These are phyloP conservation scores for Pelosia muscerda DNA, from an alignment of 2,888 invertebrate species.

Conservation along the genomic window DNA sequence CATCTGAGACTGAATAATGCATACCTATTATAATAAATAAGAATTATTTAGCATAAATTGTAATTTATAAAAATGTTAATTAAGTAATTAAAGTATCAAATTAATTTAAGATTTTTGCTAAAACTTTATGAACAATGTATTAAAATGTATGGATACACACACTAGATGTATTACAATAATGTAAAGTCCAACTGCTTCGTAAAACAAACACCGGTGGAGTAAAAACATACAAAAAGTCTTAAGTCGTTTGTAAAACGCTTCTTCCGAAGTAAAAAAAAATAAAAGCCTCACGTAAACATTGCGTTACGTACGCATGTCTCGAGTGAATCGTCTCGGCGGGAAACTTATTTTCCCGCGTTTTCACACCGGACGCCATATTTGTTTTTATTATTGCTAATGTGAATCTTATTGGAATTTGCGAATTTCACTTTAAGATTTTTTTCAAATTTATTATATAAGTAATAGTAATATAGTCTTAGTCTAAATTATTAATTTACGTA, in stretches of 20 bases:
- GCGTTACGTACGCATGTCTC: slow-evolving; percentile 81
- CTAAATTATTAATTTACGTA: background rate
- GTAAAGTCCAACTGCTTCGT: slow-evolving; percentile 31
- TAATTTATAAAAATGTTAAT: slow-evolving; percentile 30
- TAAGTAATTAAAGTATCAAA: slow-evolving; percentile 25
- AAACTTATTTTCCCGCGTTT: slow-evolving; percentile 85
- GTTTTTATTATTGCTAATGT: slow-evolving; percentile 63
- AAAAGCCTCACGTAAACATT: slow-evolving; percentile 67
- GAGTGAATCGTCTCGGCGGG: slow-evolving; percentile 75
- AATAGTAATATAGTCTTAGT: background rate
- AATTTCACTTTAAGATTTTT: slow-evolving; percentile 38
- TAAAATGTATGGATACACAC: background rate
- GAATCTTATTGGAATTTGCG: slow-evolving; percentile 72
- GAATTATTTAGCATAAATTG: slow-evolving; percentile 42
- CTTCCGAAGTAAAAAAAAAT: slow-evolving; percentile 51
- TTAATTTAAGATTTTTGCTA: slow-evolving; percentile 13
- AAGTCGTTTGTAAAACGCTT: slow-evolving; percentile 37
- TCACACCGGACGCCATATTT: slow-evolving; percentile 68
- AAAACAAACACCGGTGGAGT: slow-evolving; percentile 34
- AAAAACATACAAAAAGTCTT: slow-evolving; percentile 46
- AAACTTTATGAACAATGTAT: slow-evolving; percentile 17
- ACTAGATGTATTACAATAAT: slow-evolving; percentile 8
- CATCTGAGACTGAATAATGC: slow-evolving; percentile 34
- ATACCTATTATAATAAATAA: slow-evolving; percentile 23
- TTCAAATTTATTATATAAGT: background rate